These are phyloP conservation scores for Limenitis camilla DNA, from an alignment of 2,888 invertebrate genomes.

Conservation along the genomic window DNA sequence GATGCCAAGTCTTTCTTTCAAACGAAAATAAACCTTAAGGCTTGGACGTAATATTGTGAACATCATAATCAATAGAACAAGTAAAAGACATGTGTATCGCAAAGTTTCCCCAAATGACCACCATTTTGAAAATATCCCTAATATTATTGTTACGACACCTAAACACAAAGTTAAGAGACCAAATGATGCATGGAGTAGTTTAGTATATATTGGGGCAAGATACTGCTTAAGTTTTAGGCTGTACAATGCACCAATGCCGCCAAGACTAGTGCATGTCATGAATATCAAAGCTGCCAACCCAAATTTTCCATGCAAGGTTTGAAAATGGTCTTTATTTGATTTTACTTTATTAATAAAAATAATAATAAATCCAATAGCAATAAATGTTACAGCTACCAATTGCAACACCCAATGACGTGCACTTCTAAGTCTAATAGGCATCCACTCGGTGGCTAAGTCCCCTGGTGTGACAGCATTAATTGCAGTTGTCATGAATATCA, in stretches of 20 bases:
- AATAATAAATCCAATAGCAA: conserved; percentile 52
- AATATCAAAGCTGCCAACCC: conserved; percentile 59
- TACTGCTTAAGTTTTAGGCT: conserved; percentile 62
- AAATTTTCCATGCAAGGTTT: conserved; percentile 58
- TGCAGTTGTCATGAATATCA: conserved; percentile 63
- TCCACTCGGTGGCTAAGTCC: conserved; percentile 69
- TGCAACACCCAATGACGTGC: conserved; percentile 70
- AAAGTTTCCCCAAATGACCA: conserved; percentile 56
- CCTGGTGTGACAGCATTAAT: conserved; percentile 66
- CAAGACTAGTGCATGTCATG: conserved; percentile 54
- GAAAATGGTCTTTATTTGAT: conserved; percentile 49
- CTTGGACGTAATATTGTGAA: conserved; percentile 59
- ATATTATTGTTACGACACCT: conserved; percentile 55
- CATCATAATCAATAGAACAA: conserved; percentile 52
- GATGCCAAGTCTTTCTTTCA: conserved; percentile 61
- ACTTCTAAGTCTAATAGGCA: conserved; percentile 63
- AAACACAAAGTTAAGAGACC: conserved; percentile 58
- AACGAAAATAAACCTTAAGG: conserved; percentile 63
- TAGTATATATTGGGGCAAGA: conserved; percentile 63
- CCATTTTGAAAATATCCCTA: conserved; percentile 60
- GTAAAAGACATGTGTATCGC: conserved; percentile 44
- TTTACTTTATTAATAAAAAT: conserved; percentile 62
- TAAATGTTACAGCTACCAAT: conserved; percentile 41
- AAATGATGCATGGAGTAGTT: conserved; percentile 57
- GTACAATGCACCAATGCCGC: conserved; percentile 60